Base-by-base conservation (phyloP, 2,797 vertebrate species). In the Melanotaenia nigrans region DNA sequence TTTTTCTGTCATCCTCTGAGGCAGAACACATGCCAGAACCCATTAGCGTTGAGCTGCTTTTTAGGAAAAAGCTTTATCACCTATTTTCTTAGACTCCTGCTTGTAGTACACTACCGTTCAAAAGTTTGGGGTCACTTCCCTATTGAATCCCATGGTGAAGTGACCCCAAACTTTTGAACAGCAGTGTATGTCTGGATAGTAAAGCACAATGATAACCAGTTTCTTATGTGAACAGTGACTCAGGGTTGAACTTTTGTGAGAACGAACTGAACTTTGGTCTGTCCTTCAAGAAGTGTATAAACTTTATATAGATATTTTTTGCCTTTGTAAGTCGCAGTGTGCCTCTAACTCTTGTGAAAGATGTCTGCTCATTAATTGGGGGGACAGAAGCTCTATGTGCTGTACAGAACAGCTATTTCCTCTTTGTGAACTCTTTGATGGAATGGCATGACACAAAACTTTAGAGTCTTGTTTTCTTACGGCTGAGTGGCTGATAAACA, bases 11-110 rank as follows among this genome's bases (percentile, higher is more conserved):
- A 59, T 72, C 65, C 79, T 76, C 70, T 8, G 12, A 85, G 74
- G 85, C 79, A 69, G 63, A 84, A 86, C 82, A 82, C 67, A 80
- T 68, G 81, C 68, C 65, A 69, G 77, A 51, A 36, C 77, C 81
- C 68, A 78, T 87, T 84, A 81, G 80, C 76, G 61, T 64, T 53
- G 58, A 74, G 68, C 61, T 68, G 33, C 68, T 54, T 36, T 75
- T 75, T 63, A 53, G 54, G 25, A 75, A 75, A 55, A 24, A 71
- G 54, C 25, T 61, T 77, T 45, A 51, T 36, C 62, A 74, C 33
- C 56, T 68, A 30, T 68, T 57, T 54, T 71, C 53, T 78, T 49
- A 42, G 47, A 40, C 60, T 78, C n/a, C 36, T 56, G 10, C 10
- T 25, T 62, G 65, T 47, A 65, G 65, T 28, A 28, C 28, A 28